Conservation (phyloP, 2,797 vertebrate species). For the Echeneis naucrates region DNA sequence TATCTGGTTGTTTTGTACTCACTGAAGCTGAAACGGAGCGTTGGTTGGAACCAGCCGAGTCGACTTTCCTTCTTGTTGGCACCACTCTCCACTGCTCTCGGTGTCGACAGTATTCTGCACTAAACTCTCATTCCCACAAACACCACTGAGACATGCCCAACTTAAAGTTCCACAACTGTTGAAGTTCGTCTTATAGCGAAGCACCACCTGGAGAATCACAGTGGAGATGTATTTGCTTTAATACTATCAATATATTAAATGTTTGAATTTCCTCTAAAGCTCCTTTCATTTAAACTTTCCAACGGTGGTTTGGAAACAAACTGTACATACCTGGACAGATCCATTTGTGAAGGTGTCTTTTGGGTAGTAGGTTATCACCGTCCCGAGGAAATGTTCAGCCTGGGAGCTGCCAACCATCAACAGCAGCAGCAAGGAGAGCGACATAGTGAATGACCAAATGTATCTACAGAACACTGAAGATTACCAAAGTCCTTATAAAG, state of each 20-base stretch:
- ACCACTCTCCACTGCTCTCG: conserved; percentile 41
- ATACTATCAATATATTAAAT: too few species aligned
- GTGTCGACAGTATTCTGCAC: too few species aligned
- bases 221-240: background rate
- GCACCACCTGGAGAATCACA: conserved; percentile 51
- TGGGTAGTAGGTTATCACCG: conserved; percentile 51
- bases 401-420: conserved; percentile 24
- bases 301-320: background rate
- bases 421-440: background rate
- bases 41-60: conserved; percentile 5
- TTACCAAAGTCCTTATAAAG: too few species aligned
- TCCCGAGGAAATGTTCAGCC: conserved; percentile 48
- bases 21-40: conserved; percentile 29
- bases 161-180: rapidly evolving
- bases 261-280: too few species aligned
- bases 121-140: conserved; percentile 31
- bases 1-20: conserved; percentile 31
- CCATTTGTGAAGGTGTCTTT: background rate
- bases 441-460: conserved; percentile 33
- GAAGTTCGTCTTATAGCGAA: conserved; percentile 48
- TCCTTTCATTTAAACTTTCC: too few species aligned
- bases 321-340: conserved; percentile 23
- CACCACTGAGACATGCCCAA: background rate
- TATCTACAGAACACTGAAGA: too few species aligned
- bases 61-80: conserved; percentile 47